Evolutionary conservation across 2,797 vertebrate genomes (phyloP).

Genomic region (Clarias pachynema): DNA sequence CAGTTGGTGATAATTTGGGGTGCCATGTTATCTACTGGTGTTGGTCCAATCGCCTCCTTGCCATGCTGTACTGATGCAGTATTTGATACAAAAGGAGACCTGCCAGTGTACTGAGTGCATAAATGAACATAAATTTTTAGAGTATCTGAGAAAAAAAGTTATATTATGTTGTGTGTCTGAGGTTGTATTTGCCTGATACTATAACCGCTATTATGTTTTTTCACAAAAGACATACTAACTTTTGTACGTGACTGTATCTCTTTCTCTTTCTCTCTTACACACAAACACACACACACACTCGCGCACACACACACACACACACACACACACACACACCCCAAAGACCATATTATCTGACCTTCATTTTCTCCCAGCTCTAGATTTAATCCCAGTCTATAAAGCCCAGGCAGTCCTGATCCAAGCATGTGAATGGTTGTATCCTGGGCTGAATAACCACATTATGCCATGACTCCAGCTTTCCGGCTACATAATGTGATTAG

Average conservation of each 20-base stretch:
- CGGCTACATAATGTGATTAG: slow-evolving; percentile 56
- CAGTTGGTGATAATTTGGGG: no score
- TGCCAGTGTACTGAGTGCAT: no score
- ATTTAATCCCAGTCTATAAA: slow-evolving; percentile 54
- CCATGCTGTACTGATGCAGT: no score
- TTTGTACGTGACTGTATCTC: neutral
- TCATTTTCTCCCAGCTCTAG: neutral
- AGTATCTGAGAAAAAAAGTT: no score
- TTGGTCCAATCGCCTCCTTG: no score
- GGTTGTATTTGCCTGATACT: no score
- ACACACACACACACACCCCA: slow-evolving; percentile 34
- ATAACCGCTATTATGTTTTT: no score
- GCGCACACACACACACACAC: neutral
- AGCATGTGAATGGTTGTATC: slow-evolving; percentile 48
- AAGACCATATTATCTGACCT: neutral
- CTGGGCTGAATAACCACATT: slow-evolving; percentile 54
- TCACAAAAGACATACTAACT: no score
- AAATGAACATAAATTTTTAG: no score
- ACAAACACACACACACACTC: slow-evolving; percentile 29
- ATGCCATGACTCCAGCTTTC: slow-evolving; percentile 52
- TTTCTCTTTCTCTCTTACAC: neutral
- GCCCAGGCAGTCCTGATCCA: slow-evolving; percentile 34
- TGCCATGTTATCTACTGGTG: no score
- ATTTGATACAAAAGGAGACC: no score
- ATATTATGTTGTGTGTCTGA: no score